Evolutionary conservation across 1,140 invertebrate species (phyloP).

Genomic region (Lineus longissimus): DNA sequence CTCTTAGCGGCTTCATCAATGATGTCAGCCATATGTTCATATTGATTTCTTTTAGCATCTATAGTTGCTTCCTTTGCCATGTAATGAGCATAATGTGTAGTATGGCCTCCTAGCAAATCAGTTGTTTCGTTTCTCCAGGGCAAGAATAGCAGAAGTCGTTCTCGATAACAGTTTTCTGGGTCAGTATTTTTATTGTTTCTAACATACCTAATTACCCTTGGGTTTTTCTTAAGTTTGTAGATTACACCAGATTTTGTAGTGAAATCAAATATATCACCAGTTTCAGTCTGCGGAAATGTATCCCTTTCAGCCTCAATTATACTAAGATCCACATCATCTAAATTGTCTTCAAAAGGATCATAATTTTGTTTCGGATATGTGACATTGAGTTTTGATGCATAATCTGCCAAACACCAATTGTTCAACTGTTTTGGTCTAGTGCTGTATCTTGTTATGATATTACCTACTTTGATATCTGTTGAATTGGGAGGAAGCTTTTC

Average conservation of each 20-base stretch:
- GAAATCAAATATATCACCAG: too few relatives aligned
- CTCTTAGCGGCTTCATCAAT: too few relatives aligned
- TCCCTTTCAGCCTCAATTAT: too few relatives aligned
- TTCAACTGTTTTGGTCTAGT: neutral
- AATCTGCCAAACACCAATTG: conserved; percentile 4
- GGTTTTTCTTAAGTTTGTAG: neutral
- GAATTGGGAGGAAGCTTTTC: neutral
- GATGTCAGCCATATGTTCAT: too few relatives aligned
- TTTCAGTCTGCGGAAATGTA: too few relatives aligned
- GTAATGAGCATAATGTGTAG: neutral
- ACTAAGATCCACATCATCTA: neutral
- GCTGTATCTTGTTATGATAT: conserved; percentile 1
- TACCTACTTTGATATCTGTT: neutral
- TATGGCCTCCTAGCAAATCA: neutral
- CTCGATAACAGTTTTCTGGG: neutral
- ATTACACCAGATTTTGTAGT: too few relatives aligned
- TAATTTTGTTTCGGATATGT: neutral
- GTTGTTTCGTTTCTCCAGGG: neutral
- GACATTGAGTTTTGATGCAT: neutral
- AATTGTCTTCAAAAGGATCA: neutral
- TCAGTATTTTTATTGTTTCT: neutral
- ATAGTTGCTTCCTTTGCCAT: too few relatives aligned
- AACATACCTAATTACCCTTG: neutral
- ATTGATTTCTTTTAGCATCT: too few relatives aligned
- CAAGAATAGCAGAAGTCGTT: neutral